phyloP scores from a whole-genome alignment of 1,140 invertebrate genomes.

The Adoxophyes honmai region DNA sequence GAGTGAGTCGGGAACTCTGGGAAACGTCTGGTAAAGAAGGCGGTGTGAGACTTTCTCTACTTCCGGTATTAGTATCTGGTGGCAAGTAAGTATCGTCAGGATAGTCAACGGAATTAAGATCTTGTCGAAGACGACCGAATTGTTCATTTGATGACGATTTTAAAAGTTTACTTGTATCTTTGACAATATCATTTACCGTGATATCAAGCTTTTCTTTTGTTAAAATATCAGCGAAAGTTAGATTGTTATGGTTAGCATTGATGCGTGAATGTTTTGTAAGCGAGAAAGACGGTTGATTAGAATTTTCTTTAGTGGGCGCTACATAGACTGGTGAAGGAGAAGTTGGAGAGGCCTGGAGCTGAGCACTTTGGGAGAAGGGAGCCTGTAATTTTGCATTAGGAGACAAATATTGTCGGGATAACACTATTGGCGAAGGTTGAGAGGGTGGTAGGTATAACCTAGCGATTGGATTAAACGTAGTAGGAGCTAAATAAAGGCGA shows the following conservation, averaged over 20 bases:
- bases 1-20: constrained; percentile 41
- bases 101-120: constrained; percentile 33
- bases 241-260: constrained; percentile 45
- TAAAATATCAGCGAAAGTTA: constrained; percentile 56
- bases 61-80: constrained; percentile 30
- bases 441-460: constrained; percentile 45
- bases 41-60: constrained; percentile 45
- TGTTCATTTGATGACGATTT: constrained; percentile 34
- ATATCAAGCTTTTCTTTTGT: constrained; percentile 61
- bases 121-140: constrained; percentile 35
- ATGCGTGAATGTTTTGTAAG: constrained; percentile 35
- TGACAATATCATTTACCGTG: constrained; percentile 56
- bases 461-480: constrained; percentile 42
- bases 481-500: constrained; percentile 32
- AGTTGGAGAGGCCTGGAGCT: constrained; percentile 32
- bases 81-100: constrained; percentile 35
- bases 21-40: constrained; percentile 25
- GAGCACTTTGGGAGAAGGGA: constrained; percentile 31
- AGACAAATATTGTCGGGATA: constrained; percentile 45
- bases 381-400: constrained; percentile 30
- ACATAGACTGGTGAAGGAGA: constrained; percentile 22
- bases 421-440: constrained; percentile 22
- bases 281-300: constrained; percentile 27
- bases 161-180: constrained; percentile 50
- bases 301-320: constrained; percentile 19